Evolutionary conservation across 2,888 invertebrate species (phyloP), one percentile per base, ranked within the genome.

Genomic region (Lamellibrachia columna): DNA sequence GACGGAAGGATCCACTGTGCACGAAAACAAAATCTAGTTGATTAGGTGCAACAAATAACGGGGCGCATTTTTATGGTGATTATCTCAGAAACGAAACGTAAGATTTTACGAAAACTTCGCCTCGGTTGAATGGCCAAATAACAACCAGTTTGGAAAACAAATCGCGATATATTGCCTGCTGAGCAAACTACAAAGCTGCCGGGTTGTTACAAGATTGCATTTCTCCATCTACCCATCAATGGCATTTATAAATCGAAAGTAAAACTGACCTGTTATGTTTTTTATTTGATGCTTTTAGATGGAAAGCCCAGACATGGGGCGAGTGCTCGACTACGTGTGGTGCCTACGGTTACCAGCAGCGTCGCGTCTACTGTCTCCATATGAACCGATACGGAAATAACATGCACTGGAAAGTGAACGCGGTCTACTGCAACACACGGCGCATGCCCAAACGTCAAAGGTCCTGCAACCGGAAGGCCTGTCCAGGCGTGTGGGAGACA

Each of bases 351-450:
- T 53, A 15, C n/a, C 92, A 92, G 28, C 58, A 90, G 4, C 60
- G 93, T 15, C 60, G 55, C 52, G 90, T 93, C 11, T 91, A 92
- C 22, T 95, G 90, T 95, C 94, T 95, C 93, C 92, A 94, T 40
- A 90, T 93, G n/a, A 90, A 91, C 11, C 15, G 53, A 28, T 60
- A 60, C 8, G 90, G 91, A 90, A 90, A 55, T 22, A 58, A 55
- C 11, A 92, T 90, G 58, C 75, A 75, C 75, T 75, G 75, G 75
- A 75, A 75, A 22, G 52, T 90, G 53, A 90, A 91, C 90, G 92
- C 93, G 52, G 28, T 11, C 58, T 93, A 92, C 90, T 93, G 93
- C 52, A 58, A 93, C 28, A 92, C 90, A 55, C 58, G 55, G n/a
- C 7, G 28, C 28, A 92, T 93, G 93, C 93, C 93, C 40, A 40